Base-by-base conservation (phyloP, 1,140 invertebrate genomes). In the Thaumetopoea pityocampa region DNA sequence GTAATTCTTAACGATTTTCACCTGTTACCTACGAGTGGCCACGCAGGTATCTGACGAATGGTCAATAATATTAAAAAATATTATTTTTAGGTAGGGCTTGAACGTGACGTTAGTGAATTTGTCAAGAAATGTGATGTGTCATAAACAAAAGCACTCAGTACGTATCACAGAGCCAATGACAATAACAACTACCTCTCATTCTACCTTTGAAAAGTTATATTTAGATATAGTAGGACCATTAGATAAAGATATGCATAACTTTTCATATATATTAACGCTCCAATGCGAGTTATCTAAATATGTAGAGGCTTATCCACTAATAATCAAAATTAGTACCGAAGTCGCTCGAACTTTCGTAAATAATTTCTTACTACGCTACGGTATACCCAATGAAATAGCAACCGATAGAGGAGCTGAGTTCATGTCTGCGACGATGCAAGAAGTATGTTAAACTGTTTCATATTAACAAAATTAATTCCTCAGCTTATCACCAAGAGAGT, bases 161-260 rank as follows among this genome's bases (percentile, higher is more conserved):
- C 22, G 14, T 27, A 20, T 29, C 10, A 17, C 19, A 20, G 7
- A 43, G 26, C 40, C 44, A 1, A 53, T 53, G 51, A 15, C 12
- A 11, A 38, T 53, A 14, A 53, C 38, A 1, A 43, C 23, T 2
- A 48, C 44, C 4, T 38, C 38, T 3, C n/a, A 11, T 0, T 38
- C 19, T 3, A 44, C 43, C 2, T 47, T 47, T 28, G 38, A 54
- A 12, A 54, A 48, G 20, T 30, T 45, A 30, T 45, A 27, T 42
- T 27, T 49, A 23, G 51, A 54, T 26, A 12, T 54, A n/a, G 40
- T 54, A 6, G 42, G 41, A 6, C 49, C 49, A 1, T 19, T 49
- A 9, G 30, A 41, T 12, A 32, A 6, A 6, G 37, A 49, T 42
- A 3, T 30, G 7, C 1, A 42, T 30, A 15, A 30, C 15, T 17